Evolutionary conservation across 2,797 vertebrate genomes (phyloP), one percentile per base, ranked within the genome.

Genomic region (Hoplostethus mediterraneus): DNA sequence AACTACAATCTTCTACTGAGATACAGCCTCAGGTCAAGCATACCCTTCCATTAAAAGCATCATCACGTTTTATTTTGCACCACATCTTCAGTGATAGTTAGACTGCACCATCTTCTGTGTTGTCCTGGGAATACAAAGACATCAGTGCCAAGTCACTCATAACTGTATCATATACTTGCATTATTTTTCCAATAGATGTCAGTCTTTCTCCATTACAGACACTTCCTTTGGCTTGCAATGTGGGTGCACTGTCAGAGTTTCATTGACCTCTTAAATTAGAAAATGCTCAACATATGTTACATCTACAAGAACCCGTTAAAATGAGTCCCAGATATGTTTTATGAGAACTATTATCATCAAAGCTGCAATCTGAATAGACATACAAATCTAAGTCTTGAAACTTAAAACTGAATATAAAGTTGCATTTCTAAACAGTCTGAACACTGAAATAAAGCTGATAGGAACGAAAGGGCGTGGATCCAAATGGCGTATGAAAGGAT

Each of bases 121-220:
- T 33, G 33, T 31, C 10, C 3, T 17, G 7, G 16, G 70, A 51
- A 60, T 4, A 30, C 17, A 62, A 42, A 66, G 0, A 40, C 21
- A 44, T 8, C 42, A 44, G 10, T 40, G 38, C 6, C 6, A 12
- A 11, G 42, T 49, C 16, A 5, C 17, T n/a, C 9, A 17, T 2
- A 51, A 51, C 49, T n/a, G 36, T 44, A 55, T 16, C 16, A 57
- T 40, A 16, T 21, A n/a, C 16, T 59, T 73, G 51, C 36, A 56
- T 17, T 21, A 11, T 42, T 54, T 2, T 12, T 65, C 78, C 78
- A 84, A 28, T 10, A 80, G 87, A 76, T 77, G 83, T 81, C 67
- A 70, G 56, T 59, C 56, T 63, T 63, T 14, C 71, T 65, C 63
- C 40, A 45, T 31, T 8, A 56, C 25, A 55, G 13, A 28, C 14